These are phyloP conservation scores for Parauchenoglanis punctatus DNA, from an alignment of 2,797 vertebrate genomes.

Conservation along the genomic window DNA sequence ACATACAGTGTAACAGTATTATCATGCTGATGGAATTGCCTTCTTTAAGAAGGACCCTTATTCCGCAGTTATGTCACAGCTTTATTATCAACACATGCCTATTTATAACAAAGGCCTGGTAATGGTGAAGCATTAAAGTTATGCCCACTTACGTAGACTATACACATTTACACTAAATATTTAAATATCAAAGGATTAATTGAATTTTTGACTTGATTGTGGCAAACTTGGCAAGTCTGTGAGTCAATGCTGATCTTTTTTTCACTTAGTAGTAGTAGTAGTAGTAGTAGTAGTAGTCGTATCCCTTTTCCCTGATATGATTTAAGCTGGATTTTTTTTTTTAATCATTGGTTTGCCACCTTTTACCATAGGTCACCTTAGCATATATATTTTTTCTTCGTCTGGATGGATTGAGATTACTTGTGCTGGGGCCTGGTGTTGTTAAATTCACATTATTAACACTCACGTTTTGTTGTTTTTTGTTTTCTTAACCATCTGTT, in stretches of 20 bases:
- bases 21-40: too few species aligned
- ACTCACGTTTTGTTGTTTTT: not conserved
- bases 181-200: not conserved
- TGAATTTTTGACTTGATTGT: not conserved
- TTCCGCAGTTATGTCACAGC: not conserved
- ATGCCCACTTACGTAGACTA: not conserved
- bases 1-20: not conserved
- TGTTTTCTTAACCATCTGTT: not conserved
- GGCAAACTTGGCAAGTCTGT: not conserved
- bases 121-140: not conserved
- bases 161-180: not conserved
- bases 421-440: conserved; percentile 9
- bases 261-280: not conserved
- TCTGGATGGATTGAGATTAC: not conserved
- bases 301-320: not conserved
- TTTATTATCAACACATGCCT: not conserved
- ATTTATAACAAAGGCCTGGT: not conserved
- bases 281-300: too few species aligned
- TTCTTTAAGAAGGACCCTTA: not conserved
- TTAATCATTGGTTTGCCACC: not conserved
- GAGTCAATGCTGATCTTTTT: not conserved
- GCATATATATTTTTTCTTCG: not conserved
- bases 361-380: not conserved
- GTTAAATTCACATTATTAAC: conserved; percentile 11
- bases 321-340: not conserved